phyloP scores from a whole-genome alignment of 2,888 invertebrate genomes.

The Amblyteles armatorius region DNA sequence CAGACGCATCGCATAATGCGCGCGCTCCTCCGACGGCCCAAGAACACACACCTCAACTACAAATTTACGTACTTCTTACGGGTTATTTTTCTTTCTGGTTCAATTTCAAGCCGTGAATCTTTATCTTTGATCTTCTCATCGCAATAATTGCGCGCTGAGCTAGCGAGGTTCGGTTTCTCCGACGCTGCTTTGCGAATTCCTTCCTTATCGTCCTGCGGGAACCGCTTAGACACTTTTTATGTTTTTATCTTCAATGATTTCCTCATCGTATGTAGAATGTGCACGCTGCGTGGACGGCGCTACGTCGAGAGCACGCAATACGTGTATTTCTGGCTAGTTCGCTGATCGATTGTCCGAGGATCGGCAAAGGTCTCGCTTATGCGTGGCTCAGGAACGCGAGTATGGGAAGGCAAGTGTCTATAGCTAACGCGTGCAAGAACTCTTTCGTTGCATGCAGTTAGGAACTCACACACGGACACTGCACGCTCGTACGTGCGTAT shows the following conservation, averaged over 20 bases:
- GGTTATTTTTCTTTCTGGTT: background rate
- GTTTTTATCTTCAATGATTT: background rate
- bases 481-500: slow-evolving; percentile 43
- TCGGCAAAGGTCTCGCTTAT: background rate
- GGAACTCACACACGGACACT: slow-evolving; percentile 24
- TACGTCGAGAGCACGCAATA: background rate
- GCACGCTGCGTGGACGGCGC: too few relatives aligned
- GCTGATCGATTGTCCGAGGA: slow-evolving; percentile 26
- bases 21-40: background rate
- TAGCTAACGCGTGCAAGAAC: slow-evolving; percentile 31
- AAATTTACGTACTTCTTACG: background rate
- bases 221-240: background rate
- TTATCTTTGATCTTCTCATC: background rate
- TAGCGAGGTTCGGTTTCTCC: too few relatives aligned
- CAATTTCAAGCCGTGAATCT: background rate
- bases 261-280: background rate
- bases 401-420: slow-evolving; percentile 1
- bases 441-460: slow-evolving; percentile 55
- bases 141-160: too few relatives aligned
- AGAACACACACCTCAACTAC: background rate
- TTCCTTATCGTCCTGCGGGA: too few relatives aligned
- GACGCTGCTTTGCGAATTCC: too few relatives aligned
- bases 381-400: slow-evolving; percentile 1
- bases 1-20: slow-evolving; percentile 51
- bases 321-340: background rate